phyloP scores from a whole-genome alignment of 2,888 invertebrate genomes.

The Tenthredo mesomela region DNA sequence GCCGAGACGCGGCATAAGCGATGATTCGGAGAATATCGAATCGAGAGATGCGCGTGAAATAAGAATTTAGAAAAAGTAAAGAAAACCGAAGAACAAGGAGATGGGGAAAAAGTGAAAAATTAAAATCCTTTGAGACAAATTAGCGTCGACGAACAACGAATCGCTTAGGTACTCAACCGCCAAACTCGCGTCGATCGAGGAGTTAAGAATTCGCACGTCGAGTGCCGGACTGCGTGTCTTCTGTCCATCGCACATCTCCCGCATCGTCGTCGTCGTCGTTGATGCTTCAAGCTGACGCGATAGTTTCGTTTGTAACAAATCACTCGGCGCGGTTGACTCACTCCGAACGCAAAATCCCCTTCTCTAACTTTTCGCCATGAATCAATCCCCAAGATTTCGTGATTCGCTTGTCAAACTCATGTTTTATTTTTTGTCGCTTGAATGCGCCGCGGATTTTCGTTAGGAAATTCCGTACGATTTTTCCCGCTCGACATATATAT shows the following conservation, averaged over 20 bases:
- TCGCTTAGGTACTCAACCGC: neutral
- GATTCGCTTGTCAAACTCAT: conserved; percentile 12
- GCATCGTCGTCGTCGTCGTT: neutral
- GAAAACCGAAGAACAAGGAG: neutral
- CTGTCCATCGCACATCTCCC: neutral
- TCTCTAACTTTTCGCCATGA: neutral
- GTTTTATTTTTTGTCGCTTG: neutral
- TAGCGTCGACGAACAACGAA: conserved; percentile 14
- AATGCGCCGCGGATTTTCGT: neutral
- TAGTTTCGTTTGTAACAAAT: conserved; percentile 48
- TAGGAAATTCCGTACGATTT: conserved; percentile 23
- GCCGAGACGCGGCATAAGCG: neutral
- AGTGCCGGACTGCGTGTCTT: conserved; percentile 35
- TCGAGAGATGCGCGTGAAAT: neutral
- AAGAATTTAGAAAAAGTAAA: neutral
- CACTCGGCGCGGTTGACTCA: conserved; percentile 52
- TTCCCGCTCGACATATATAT: neutral
- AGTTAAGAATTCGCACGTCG: conserved; percentile 39
- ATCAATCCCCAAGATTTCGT: conserved; percentile 32
- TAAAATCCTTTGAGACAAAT: conserved; percentile 7
- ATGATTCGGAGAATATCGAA: conserved; percentile 10
- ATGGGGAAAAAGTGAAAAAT: neutral
- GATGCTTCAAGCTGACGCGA: neutral
- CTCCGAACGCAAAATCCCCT: conserved; percentile 24
- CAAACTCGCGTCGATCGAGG: conserved; percentile 25